phyloP scores from a whole-genome alignment of 2,113 vertebrate species.

The Heterotilapia buettikoferi region DNA sequence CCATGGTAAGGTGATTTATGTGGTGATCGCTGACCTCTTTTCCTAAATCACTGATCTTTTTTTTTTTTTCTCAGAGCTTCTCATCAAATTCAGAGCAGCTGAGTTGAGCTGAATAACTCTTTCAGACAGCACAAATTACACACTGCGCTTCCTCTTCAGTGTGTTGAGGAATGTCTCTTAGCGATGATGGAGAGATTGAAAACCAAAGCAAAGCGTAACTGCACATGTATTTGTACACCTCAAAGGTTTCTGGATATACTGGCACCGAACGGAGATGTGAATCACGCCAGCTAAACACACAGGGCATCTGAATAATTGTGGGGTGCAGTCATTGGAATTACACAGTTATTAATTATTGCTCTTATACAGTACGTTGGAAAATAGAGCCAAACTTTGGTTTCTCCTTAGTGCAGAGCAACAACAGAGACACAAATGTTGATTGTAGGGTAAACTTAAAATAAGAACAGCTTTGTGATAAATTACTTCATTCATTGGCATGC shows the following conservation, averaged over 20 bases:
- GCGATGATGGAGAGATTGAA: constrained; percentile 56
- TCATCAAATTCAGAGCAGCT: constrained; percentile 42
- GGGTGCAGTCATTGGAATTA: constrained; percentile 26
- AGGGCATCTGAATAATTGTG: constrained; percentile 32
- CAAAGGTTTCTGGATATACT: constrained; percentile 29
- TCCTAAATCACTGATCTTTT: constrained; percentile 42
- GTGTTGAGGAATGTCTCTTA: constrained; percentile 52
- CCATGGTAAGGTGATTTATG: constrained; percentile 56
- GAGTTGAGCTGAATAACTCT: constrained; percentile 53
- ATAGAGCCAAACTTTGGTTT: not conserved
- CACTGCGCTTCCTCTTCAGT: constrained; percentile 37
- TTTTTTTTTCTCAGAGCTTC: constrained; percentile 12
- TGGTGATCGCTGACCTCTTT: constrained; percentile 52
- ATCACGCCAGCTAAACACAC: constrained; percentile 48
- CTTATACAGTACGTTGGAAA: not conserved
- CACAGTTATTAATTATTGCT: constrained; percentile 35
- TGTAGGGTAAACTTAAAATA: not conserved
- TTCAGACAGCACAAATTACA: constrained; percentile 64
- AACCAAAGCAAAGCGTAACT: constrained; percentile 43
- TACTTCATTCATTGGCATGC: not conserved
- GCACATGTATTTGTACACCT: constrained; percentile 24
- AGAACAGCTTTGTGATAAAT: not conserved
- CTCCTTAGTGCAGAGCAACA: not conserved
- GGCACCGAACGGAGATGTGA: constrained; percentile 27
- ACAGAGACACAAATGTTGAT: not conserved